Conservation (phyloP, 1,140 invertebrate genomes). For the Hydropsyche tenuis region DNA sequence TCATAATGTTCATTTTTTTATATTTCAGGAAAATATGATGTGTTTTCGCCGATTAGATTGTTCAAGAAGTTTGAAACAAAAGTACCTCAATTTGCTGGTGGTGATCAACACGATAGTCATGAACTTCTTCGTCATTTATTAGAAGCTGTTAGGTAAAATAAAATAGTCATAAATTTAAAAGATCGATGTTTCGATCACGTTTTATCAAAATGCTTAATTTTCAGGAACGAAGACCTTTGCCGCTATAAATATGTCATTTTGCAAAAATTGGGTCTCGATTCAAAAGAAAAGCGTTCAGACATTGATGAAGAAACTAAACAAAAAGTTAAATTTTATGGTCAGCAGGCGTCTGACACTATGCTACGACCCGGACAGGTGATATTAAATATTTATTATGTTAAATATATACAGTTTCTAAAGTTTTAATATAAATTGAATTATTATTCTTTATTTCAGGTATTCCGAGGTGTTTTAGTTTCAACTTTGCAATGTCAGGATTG, state of each 20-base stretch:
- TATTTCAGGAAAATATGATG: conserved; percentile 61
- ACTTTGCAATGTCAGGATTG: conserved; percentile 91
- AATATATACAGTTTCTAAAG: background rate
- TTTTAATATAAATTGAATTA: background rate
- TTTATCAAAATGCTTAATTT: background rate
- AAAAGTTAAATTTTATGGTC: conserved; percentile 82
- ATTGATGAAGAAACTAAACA: conserved; percentile 76
- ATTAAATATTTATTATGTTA: background rate
- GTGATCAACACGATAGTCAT: conserved; percentile 95
- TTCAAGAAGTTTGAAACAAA: conserved; percentile 79
- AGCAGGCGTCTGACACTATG: conserved; percentile 80
- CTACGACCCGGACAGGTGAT: conserved; percentile 76
- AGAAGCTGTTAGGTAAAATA: conserved; percentile 75
- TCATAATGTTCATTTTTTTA: too few species aligned
- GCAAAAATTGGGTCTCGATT: conserved; percentile 70
- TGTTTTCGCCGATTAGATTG: conserved; percentile 75
- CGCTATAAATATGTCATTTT: conserved; percentile 81
- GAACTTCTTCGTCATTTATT: conserved; percentile 90
- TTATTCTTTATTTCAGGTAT: conserved; percentile 62
- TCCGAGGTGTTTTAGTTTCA: conserved; percentile 88
- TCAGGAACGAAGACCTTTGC: conserved; percentile 70
- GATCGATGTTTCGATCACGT: background rate
- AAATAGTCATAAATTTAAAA: background rate
- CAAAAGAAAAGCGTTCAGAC: conserved; percentile 71
- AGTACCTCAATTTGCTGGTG: conserved; percentile 86